Base-by-base conservation (phyloP, 2,113 vertebrate genomes). In the Sigmodon hispidus region DNA sequence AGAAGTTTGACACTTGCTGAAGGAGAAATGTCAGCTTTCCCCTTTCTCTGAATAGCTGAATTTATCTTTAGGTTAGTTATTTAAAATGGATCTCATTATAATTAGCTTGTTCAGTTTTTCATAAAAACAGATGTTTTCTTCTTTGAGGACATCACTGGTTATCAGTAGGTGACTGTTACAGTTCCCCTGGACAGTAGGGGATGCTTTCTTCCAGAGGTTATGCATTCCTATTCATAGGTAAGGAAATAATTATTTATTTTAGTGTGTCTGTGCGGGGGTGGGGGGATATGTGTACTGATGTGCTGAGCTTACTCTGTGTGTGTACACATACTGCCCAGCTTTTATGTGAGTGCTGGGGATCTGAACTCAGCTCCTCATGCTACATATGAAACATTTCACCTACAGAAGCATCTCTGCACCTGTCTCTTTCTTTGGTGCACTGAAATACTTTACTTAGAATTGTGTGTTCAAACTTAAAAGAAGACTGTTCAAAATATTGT, bases 1-100 rank as follows among this genome's bases (percentile, higher is more conserved):
- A 36, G 80, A 22, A 75, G 10, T 92, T 67, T 73, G 61, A 50
- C 69, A 19, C 19, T 65, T 65, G 93, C 16, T 76, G 65, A 61
- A 96, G 75, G n/a, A 92, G 36, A 96, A 96, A 88, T 87, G n/a
- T 16, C 31, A 52, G 2, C 36, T 89, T 48, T 83, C 94, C 67
- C 61, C 19, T 92, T 73, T 55, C 61, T 93, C 48, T 96, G 29
- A 91, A 48, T 91, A 86, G 83, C n/a, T 77, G n/a, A 75, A 61
- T 92, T 93, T 52, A 76, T 90, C 70, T 92, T 84, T 95, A 93
- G 69, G 16, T 45, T 52, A 79, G 65, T 72, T 13, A 87, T 73
- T 92, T 81, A 96, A 96, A 43, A 55, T 57, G 55, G 91, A 36
- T 81, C 26, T 80, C 75, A 77, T 73, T 87, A 55, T 12, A 50